Percentiles rank a stretch among this genome's conserved stretches.
Evolutionary conservation across 2,113 vertebrate species (phyloP).

Genomic region (Pelusios castaneus): DNA sequence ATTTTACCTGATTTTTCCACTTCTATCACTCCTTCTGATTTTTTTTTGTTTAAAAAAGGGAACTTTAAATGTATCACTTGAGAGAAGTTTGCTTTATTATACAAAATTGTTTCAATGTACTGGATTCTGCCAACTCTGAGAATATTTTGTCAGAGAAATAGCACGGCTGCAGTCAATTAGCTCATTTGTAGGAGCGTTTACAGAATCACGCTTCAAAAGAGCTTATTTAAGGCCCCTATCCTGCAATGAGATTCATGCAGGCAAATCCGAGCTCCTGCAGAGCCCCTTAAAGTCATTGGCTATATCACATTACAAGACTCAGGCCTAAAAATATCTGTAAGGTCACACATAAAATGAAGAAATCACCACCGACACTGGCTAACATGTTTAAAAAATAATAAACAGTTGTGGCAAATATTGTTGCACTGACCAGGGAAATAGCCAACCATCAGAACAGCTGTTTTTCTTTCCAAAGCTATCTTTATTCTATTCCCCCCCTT

Average conservation of each 20-base stretch:
- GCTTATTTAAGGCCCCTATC: slow-evolving; percentile 22
- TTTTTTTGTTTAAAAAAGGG: not conserved
- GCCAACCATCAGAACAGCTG: slow-evolving; percentile 1
- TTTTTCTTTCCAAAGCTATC: slow-evolving; percentile 6
- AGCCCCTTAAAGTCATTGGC: not conserved
- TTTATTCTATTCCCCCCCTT: slow-evolving; percentile 9
- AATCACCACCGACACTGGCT: not conserved
- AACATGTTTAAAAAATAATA: slow-evolving; percentile 34
- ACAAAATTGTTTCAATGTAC: not conserved
- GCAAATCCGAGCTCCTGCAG: not conserved
- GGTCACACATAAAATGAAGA: not conserved
- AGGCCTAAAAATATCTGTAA: not conserved
- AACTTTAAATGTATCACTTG: not conserved
- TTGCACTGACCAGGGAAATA: slow-evolving; percentile 18
- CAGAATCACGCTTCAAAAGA: slow-evolving; percentile 15
- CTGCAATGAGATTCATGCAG: not conserved
- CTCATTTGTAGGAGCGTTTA: not conserved
- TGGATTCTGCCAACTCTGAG: not conserved
- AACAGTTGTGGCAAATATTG: slow-evolving; percentile 31
- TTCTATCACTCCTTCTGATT: not conserved
- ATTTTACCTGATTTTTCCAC: not conserved
- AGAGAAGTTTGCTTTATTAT: not conserved
- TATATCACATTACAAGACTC: slow-evolving; percentile 46
- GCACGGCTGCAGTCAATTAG: not conserved
- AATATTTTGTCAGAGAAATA: not conserved